A percentile compares a stretch with the other conserved stretches of the same genome.
phyloP scores from a whole-genome alignment of 2,888 invertebrate species.

The Parnassius smintheus region DNA sequence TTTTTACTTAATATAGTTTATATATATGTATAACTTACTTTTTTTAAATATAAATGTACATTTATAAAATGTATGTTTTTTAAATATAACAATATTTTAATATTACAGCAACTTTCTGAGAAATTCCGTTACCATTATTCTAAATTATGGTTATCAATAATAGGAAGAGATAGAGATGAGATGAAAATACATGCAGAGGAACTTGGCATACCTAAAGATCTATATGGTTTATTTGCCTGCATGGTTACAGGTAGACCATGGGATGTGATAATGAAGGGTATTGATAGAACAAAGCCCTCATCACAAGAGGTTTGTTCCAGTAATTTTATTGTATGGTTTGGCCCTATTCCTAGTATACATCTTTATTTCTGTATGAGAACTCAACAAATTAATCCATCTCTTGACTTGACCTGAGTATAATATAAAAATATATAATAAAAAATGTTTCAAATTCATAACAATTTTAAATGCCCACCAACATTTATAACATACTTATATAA shows the following conservation, averaged over 20 bases:
- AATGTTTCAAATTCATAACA: no score
- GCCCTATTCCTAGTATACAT: not conserved
- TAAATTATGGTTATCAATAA: constrained; percentile 95
- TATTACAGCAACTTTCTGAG: constrained; percentile 87
- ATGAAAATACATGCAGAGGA: constrained; percentile 90
- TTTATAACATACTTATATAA: no score
- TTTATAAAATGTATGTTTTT: no score
- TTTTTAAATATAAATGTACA: not conserved
- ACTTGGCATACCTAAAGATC: constrained; percentile 90
- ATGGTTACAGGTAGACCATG: constrained; percentile 98
- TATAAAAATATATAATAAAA: no score
- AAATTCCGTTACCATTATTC: constrained; percentile 95
- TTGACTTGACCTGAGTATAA: no score
- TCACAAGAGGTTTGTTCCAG: constrained; percentile 81
- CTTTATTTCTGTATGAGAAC: no score
- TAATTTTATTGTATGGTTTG: not conserved
- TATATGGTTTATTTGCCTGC: constrained; percentile 95
- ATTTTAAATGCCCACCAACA: no score
- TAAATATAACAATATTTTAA: not conserved
- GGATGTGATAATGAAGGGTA: constrained; percentile 92
- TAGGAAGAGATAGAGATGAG: constrained; percentile 88
- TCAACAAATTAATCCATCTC: no score
- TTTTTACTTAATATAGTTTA: no score
- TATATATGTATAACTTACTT: no score
- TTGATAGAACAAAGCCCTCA: constrained; percentile 86